A percentile compares a stretch with the other conserved stretches of the same genome.
phyloP scores from a whole-genome alignment of 2,113 vertebrate genomes.

The Hypomesus transpacificus region DNA sequence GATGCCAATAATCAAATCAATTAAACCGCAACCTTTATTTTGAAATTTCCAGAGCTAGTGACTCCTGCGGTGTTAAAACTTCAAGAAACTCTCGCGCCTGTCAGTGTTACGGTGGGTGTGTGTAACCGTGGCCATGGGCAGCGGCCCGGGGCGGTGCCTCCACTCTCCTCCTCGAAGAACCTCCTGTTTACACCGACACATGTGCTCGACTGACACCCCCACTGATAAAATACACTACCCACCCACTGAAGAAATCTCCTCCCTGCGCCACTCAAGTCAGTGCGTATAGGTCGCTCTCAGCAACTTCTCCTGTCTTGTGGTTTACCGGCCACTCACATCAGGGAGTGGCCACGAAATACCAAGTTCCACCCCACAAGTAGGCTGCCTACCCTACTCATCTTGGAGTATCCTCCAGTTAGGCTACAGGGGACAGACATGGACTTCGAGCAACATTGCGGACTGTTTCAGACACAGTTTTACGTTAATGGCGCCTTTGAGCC shows the following conservation, averaged over 20 bases:
- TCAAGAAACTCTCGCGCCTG: too few species aligned
- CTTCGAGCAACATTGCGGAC: background rate
- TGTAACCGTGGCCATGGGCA: too few species aligned
- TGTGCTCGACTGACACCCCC: slow-evolving; percentile 54
- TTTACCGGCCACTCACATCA: background rate
- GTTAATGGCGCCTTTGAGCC: slow-evolving; percentile 44
- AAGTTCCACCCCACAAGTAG: slow-evolving; percentile 46
- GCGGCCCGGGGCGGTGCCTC: slow-evolving; percentile 37
- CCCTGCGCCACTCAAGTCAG: slow-evolving; percentile 44
- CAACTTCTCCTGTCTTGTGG: background rate
- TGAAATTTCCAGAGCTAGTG: too few species aligned
- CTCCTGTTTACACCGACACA: slow-evolving; percentile 63
- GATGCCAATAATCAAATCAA: too few species aligned
- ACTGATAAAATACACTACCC: slow-evolving; percentile 49
- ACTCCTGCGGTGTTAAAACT: too few species aligned
- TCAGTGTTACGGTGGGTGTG: slow-evolving; percentile 24
- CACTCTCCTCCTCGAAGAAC: slow-evolving; percentile 46
- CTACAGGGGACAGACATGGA: background rate
- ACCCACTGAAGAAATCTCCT: slow-evolving; percentile 51
- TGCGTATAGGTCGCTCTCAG: slow-evolving; percentile 27
- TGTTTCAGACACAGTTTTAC: background rate
- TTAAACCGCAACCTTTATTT: too few species aligned
- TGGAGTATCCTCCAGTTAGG: background rate
- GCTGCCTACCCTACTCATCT: background rate
- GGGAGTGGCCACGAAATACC: background rate